Evolutionary conservation across 2,888 invertebrate species (phyloP).

Genomic region (Aplocera efformata): DNA sequence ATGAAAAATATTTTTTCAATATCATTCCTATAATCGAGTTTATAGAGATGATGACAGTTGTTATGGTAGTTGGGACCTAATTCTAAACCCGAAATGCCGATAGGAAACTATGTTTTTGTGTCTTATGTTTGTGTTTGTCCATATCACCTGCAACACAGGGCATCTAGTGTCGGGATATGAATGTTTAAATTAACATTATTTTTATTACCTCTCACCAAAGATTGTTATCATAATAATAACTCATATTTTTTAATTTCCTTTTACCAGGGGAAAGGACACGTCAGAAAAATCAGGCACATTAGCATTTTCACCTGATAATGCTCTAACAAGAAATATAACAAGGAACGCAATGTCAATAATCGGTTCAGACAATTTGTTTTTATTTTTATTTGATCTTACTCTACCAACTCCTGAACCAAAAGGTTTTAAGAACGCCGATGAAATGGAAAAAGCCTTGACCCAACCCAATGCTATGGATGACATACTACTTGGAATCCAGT

Average conservation of each 20-base stretch:
- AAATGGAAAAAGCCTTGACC: constrained; percentile 60
- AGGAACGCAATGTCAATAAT: constrained; percentile 59
- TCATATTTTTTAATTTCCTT: not conserved
- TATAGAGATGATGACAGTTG: too few species aligned
- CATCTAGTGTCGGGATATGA: too few species aligned
- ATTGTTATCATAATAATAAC: too few species aligned
- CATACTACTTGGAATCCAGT: constrained; percentile 67
- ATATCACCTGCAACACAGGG: too few species aligned
- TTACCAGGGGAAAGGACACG: constrained; percentile 50
- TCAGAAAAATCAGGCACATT: constrained; percentile 53
- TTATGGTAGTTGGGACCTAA: too few species aligned
- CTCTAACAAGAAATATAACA: constrained; percentile 58
- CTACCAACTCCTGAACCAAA: constrained; percentile 60
- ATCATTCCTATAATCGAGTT: too few species aligned
- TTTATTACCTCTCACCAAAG: too few species aligned
- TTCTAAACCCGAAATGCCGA: too few species aligned
- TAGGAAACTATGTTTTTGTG: too few species aligned
- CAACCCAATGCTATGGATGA: constrained; percentile 67
- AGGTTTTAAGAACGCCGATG: constrained; percentile 57
- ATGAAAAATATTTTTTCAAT: too few species aligned
- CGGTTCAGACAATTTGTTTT: constrained; percentile 59
- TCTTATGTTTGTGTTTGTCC: too few species aligned
- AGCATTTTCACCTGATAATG: constrained; percentile 70
- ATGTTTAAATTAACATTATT: too few species aligned
- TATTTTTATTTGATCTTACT: constrained; percentile 57